Evolutionary conservation across 2,888 invertebrate genomes (phyloP).

Genomic region (Ecliptopera silaceata): DNA sequence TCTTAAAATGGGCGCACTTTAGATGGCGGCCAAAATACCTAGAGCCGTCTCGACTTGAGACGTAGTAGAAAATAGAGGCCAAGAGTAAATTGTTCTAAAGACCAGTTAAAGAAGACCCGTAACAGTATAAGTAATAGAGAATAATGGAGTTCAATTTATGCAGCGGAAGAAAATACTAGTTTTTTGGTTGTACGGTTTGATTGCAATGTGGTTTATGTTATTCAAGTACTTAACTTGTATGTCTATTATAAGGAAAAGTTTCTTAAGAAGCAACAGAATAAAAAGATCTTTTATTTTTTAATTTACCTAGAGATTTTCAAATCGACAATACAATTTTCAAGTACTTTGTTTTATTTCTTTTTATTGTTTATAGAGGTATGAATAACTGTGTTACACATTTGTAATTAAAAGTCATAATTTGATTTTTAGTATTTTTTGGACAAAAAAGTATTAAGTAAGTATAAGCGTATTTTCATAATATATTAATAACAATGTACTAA

Average conservation of each 20-base stretch:
- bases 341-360: no score
- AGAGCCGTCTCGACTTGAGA: not conserved
- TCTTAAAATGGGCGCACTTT: slow-evolving; percentile 16
- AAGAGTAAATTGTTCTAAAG: slow-evolving; percentile 5
- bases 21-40: not conserved
- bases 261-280: not conserved
- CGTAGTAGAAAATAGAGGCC: slow-evolving; percentile 7
- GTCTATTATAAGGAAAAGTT: slow-evolving; percentile 2
- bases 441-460: no score
- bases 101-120: slow-evolving; percentile 27
- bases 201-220: slow-evolving; percentile 34
- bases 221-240: slow-evolving; percentile 2
- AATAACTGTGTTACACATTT: no score
- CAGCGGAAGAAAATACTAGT: slow-evolving; percentile 46
- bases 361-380: no score
- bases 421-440: no score
- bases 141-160: slow-evolving; percentile 39
- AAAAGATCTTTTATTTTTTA: not conserved
- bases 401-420: no score
- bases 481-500: no score
- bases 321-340: no score
- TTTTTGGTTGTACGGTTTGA: slow-evolving; percentile 45
- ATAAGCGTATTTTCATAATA: no score
- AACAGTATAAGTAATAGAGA: slow-evolving; percentile 36
- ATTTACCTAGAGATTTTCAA: no score